These are phyloP conservation scores for Tapirus terrestris DNA, from an alignment of 2,113 vertebrate species.

Conservation along the genomic window DNA sequence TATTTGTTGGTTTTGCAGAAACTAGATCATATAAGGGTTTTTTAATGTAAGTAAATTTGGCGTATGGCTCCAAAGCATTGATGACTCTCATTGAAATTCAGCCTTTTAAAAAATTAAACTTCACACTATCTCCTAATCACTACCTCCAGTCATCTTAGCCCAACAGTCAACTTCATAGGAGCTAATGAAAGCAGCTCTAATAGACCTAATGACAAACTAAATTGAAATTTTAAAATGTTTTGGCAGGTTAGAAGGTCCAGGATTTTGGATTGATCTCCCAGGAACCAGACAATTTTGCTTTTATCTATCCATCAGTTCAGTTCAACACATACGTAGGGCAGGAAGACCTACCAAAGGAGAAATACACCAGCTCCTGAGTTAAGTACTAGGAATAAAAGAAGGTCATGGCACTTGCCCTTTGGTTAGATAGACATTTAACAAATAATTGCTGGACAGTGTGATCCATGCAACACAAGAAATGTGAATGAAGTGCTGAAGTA, in stretches of 20 bases:
- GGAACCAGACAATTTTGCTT: neutral
- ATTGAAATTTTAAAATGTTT: constrained; percentile 1
- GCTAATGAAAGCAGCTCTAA: neutral
- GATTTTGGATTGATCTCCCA: neutral
- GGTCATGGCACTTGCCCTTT: neutral
- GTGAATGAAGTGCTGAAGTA: neutral
- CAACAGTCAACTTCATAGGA: neutral
- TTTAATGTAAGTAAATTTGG: neutral
- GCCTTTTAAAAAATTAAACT: constrained; percentile 21
- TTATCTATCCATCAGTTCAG: neutral
- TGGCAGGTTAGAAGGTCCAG: neutral
- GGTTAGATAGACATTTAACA: neutral
- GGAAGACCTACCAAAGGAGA: neutral
- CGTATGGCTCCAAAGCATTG: neutral
- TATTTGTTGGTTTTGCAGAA: constrained; percentile 51
- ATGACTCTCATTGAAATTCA: constrained; percentile 41
- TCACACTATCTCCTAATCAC: neutral
- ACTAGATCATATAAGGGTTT: neutral
- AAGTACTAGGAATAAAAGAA: neutral
- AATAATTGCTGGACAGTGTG: neutral
- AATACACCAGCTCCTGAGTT: neutral
- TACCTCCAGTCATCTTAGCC: neutral
- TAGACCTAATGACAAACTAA: neutral
- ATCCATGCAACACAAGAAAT: neutral
- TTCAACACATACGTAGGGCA: neutral